Evolutionary conservation across 92 coral and sea anemone genomes (phyloP), one percentile per base, ranked within the genome.

Genomic region (Actinernus sp.): DNA sequence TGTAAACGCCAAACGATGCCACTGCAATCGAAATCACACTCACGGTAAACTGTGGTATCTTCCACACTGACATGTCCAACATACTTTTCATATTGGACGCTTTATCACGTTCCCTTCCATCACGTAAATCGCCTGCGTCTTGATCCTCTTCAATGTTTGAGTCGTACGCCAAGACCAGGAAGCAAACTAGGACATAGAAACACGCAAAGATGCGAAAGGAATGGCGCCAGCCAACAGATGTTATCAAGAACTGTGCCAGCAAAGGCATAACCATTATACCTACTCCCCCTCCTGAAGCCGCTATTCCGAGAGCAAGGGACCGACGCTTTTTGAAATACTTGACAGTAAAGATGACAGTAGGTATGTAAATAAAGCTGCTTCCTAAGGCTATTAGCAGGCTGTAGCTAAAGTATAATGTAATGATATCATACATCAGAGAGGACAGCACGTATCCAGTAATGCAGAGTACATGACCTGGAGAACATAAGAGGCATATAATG

Each of bases 41-140:
- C 11, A 64, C 51, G 12, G 61, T 45, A 40, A 64, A 58, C 10
- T 41, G 58, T 2, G 88, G 76, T 4, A 52, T 74, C 47, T 55
- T 81, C 88, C 88, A 81, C 59, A 81, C 82, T 2, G 88, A 65
- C 7, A 73, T 19, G 53, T 73, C 84, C 56, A 77, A 39, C 71
- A 61, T 26, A 4, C 19, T 30, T 12, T 47, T 32, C 37, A 58
- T 43, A 11, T 21, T 74, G 4, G 49, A 13, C 3, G 22, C 36
- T 12, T 61, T 61, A 17, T 17, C 24, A 16, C 5, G 17, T 19
- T 44, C 19, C 8, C 22, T 12, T 48, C 25, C 31, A 32, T 23
- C 5, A 20, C 9, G 28, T 11, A 26, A 40, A 16, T 55, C 44
- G n/a, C n/a, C n/a, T n/a, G n/a, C n/a, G n/a, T n/a, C n/a, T n/a